phyloP scores from a whole-genome alignment of 2,888 invertebrate species.

The Ariolimax columbianus region DNA sequence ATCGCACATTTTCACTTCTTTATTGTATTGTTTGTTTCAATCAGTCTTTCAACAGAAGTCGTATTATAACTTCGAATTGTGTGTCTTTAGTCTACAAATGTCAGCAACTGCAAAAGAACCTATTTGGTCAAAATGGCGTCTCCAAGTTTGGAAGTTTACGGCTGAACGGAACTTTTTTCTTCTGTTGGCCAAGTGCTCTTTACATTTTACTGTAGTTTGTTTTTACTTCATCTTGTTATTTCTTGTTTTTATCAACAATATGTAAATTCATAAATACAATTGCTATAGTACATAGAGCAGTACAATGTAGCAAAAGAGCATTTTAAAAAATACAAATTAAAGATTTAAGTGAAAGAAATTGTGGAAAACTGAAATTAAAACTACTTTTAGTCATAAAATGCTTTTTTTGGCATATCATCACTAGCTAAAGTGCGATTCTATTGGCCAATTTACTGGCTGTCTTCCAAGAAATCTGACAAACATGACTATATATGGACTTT shows the following conservation, averaged over 20 bases:
- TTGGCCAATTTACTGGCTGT: no score
- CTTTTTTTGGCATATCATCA: neutral
- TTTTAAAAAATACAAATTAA: no score
- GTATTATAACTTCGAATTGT: neutral
- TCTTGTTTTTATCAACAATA: neutral
- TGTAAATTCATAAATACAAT: no score
- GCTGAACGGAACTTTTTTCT: neutral
- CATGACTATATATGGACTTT: no score
- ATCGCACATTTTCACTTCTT: slow-evolving; percentile 3
- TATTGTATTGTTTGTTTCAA: neutral
- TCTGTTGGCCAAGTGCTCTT: neutral
- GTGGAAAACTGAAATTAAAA: neutral
- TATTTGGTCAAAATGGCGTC: neutral
- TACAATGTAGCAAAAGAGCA: no score
- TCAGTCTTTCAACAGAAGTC: neutral
- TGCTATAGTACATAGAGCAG: no score
- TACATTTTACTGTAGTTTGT: neutral
- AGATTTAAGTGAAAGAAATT: neutral
- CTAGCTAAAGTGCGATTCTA: no score
- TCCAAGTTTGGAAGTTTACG: neutral
- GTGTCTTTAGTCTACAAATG: neutral
- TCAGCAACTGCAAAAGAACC: neutral
- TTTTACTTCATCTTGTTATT: neutral
- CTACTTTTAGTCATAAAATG: neutral
- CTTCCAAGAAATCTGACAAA: no score